Conservation (phyloP, 1,140 invertebrate genomes). For the Drosophila quadrilineata region DNA sequence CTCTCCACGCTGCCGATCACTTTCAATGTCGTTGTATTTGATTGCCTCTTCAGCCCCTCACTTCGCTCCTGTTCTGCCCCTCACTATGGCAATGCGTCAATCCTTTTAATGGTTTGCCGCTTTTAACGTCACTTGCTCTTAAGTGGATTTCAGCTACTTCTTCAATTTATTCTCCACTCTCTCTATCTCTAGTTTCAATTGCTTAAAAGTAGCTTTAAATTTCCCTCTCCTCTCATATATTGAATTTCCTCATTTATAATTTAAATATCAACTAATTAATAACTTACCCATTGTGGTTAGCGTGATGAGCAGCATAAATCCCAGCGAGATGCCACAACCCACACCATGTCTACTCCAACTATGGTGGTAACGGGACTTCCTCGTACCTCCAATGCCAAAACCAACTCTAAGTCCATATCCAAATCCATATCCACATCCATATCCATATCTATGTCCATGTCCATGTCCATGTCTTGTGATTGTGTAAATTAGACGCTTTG, state of each 20-base stretch:
- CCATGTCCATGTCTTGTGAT: conserved; percentile 3
- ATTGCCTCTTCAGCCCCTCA: too few relatives aligned
- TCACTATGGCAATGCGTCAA: conserved; percentile 44
- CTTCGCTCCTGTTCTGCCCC: too few relatives aligned
- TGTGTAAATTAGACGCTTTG: conserved; percentile 25
- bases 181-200: background rate
- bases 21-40: background rate
- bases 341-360: conserved; percentile 17
- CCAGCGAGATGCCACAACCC: conserved; percentile 26
- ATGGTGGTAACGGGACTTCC: conserved; percentile 16
- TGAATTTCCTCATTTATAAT: too few relatives aligned
- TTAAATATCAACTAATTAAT: conserved; percentile 3
- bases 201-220: conserved; percentile 42
- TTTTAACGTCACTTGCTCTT: conserved; percentile 33
- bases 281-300: conserved; percentile 49
- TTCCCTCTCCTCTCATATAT: too few relatives aligned
- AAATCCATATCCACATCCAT: too few relatives aligned
- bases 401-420: too few relatives aligned
- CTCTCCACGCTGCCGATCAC: conserved; percentile 3
- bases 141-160: conserved; percentile 56
- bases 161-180: conserved; percentile 45
- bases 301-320: conserved; percentile 21
- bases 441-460: too few relatives aligned
- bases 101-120: conserved; percentile 67
- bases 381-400: conserved; percentile 29